Conservation (phyloP, 2,113 vertebrate genomes). For the Leucoraja erinaceus region DNA sequence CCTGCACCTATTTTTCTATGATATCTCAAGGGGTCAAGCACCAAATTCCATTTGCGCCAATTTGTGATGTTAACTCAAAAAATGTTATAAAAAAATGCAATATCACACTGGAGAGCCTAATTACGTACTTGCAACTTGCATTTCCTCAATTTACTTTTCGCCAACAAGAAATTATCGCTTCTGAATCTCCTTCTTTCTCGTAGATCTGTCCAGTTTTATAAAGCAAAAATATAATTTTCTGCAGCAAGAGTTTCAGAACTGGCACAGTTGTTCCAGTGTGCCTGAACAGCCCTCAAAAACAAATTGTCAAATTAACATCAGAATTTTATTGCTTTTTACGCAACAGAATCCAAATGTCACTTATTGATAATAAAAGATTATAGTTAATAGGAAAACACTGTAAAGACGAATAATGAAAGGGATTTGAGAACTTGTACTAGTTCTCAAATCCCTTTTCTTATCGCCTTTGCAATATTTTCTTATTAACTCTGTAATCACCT, state of each 20-base stretch:
- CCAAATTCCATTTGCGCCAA: too few species aligned
- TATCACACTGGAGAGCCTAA: too few species aligned
- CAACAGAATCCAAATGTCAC: background rate
- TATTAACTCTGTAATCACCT: background rate
- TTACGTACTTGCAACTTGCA: too few species aligned
- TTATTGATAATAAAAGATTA: background rate
- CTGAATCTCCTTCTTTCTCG: too few species aligned
- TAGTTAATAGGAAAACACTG: background rate
- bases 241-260: background rate
- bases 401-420: background rate
- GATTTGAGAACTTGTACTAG: background rate
- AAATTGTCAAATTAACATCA: background rate
- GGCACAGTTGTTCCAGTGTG: background rate
- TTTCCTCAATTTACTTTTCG: too few species aligned
- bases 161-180: too few species aligned
- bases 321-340: background rate
- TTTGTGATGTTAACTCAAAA: too few species aligned
- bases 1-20: too few species aligned
- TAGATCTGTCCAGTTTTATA: background rate
- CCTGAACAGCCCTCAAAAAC: background rate
- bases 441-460: background rate
- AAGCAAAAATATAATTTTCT: background rate
- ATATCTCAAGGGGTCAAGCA: too few species aligned
- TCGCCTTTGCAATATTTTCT: background rate
- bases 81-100: too few species aligned